Percentiles rank a stretch among this genome's conserved stretches.
Conservation (phyloP, 2,113 vertebrate genomes). For the Casuarius casuarius region DNA sequence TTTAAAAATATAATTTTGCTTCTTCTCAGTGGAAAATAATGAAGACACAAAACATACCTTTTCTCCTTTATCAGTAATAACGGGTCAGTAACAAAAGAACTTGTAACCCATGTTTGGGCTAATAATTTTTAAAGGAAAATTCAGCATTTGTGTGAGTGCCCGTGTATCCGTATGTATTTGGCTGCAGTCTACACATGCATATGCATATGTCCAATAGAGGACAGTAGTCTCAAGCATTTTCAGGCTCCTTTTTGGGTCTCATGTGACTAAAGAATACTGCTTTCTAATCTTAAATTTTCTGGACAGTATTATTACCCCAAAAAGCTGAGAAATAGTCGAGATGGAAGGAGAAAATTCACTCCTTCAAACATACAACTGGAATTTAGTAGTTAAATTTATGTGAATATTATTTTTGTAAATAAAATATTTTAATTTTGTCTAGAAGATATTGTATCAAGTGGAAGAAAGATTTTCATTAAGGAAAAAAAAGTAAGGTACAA, state of each 20-base stretch:
- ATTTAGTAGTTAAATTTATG: background rate
- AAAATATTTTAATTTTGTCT: background rate
- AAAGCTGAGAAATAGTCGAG: background rate
- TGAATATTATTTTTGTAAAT: background rate
- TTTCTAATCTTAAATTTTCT: background rate
- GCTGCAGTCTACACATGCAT: background rate
- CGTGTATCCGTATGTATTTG: background rate
- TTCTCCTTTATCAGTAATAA: background rate
- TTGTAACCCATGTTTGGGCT: background rate
- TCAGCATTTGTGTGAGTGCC: background rate
- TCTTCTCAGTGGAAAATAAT: background rate
- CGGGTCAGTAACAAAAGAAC: background rate
- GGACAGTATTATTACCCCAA: background rate
- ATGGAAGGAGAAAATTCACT: background rate
- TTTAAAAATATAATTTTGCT: background rate
- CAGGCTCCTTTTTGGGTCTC: background rate
- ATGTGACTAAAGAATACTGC: background rate
- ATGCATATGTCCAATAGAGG: background rate
- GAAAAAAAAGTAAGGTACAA: background rate
- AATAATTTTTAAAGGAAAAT: background rate
- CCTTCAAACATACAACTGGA: background rate
- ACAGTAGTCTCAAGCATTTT: background rate
- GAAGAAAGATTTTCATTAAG: background rate
- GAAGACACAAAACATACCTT: fast-evolving
- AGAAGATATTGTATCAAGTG: no score